A percentile compares a stretch with the other conserved stretches of the same genome.
Conservation (phyloP, 2,797 vertebrate species). For the Cynodonichthys magdalenae region DNA sequence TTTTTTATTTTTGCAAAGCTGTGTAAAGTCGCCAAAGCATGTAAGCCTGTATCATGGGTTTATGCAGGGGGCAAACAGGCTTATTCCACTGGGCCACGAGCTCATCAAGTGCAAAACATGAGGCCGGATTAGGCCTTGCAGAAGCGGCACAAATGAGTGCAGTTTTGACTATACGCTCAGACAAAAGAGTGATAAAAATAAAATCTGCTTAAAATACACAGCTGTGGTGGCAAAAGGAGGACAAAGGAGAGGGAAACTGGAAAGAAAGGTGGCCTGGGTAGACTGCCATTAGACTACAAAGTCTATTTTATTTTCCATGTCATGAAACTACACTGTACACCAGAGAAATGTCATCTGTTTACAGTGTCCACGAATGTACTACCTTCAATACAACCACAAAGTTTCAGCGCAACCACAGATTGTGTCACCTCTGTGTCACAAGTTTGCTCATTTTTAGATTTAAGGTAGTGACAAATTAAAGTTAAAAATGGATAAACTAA, state of each 20-base stretch:
- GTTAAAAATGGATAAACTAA: too few species aligned
- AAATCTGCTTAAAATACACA: slow-evolving; percentile 35
- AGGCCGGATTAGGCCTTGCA: slow-evolving; percentile 68
- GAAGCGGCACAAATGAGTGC: slow-evolving; percentile 44
- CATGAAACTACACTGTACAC: slow-evolving; percentile 16
- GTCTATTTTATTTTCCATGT: slow-evolving; percentile 30
- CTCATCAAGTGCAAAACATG: slow-evolving; percentile 74
- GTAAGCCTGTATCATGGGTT: slow-evolving; percentile 69
- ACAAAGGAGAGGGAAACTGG: slow-evolving; percentile 33
- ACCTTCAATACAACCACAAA: slow-evolving; percentile 10
- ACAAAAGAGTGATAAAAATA: slow-evolving; percentile 57
- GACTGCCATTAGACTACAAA: slow-evolving; percentile 17
- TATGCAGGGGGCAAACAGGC: slow-evolving; percentile 71
- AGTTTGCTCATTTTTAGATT: neutral
- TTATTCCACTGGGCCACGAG: slow-evolving; percentile 68
- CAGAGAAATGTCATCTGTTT: slow-evolving; percentile 22
- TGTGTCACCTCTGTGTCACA: slow-evolving; percentile 10
- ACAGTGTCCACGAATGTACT: slow-evolving; percentile 14
- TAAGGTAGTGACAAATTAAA: too few species aligned
- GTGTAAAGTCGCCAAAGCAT: slow-evolving; percentile 69
- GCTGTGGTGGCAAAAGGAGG: slow-evolving; percentile 40
- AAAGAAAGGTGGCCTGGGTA: slow-evolving; percentile 34
- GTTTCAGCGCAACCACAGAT: slow-evolving; percentile 10
- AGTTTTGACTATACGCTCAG: slow-evolving; percentile 24
- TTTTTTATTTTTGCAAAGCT: slow-evolving; percentile 59